Percentiles rank a stretch among this genome's conserved stretches.
phyloP scores from a whole-genome alignment of 1,140 invertebrate species.

The Cheumatopsyche charites region DNA sequence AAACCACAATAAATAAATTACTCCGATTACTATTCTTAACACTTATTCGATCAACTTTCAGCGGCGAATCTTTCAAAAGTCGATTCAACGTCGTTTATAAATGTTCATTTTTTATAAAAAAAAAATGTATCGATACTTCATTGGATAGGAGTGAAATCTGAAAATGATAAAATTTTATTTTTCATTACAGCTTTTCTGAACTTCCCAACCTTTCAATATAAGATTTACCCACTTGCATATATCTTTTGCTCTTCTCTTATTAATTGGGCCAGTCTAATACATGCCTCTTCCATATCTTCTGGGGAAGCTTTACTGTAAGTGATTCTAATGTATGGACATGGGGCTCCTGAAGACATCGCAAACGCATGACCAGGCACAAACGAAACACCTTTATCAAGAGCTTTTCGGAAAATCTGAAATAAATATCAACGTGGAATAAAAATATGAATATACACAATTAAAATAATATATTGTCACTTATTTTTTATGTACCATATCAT shows the following conservation, averaged over 20 bases:
- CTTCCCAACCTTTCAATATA: not conserved
- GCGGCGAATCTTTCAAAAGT: too few relatives aligned
- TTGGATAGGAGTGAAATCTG: conserved; percentile 28
- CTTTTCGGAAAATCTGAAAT: conserved; percentile 43
- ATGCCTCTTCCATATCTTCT: conserved; percentile 66
- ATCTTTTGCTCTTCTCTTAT: conserved; percentile 55
- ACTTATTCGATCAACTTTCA: too few relatives aligned
- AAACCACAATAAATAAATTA: too few relatives aligned
- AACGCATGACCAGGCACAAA: conserved; percentile 73
- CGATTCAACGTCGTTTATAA: too few relatives aligned
- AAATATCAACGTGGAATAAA: not conserved
- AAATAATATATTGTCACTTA: not conserved
- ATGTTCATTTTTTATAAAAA: too few relatives aligned
- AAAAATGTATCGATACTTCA: conserved; percentile 33
- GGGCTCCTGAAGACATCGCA: conserved; percentile 62
- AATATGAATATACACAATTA: not conserved
- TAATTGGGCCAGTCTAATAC: conserved; percentile 54
- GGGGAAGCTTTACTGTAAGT: conserved; percentile 67
- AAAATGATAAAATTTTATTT: not conserved
- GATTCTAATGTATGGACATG: conserved; percentile 70
- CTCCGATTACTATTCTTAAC: too few relatives aligned
- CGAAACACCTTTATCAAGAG: conserved; percentile 61
- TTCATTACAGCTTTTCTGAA: too few relatives aligned
- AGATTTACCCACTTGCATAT: conserved; percentile 19
- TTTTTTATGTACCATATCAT: conserved; percentile 68